phyloP scores from a whole-genome alignment of 2,888 invertebrate species.

The Torymus aiolomorphi region DNA sequence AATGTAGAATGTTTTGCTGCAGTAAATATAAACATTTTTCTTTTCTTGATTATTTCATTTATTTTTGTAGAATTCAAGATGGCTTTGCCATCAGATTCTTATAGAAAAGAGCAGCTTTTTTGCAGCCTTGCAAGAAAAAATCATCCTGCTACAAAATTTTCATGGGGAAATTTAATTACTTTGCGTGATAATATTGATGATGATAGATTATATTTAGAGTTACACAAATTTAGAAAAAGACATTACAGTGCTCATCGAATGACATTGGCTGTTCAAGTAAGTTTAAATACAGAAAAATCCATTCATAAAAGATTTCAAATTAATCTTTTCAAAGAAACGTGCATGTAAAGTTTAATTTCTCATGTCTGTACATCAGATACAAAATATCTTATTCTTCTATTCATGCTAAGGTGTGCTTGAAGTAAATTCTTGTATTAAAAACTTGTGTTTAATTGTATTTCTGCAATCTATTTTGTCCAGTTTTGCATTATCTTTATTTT shows the following conservation, averaged over 20 bases:
- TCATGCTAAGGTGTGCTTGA: too few relatives aligned
- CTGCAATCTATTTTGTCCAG: too few relatives aligned
- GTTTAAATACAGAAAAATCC: neutral
- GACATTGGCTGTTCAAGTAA: constrained; percentile 86
- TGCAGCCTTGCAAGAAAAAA: constrained; percentile 81
- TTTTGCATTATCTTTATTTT: constrained; percentile 9
- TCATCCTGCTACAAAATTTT: constrained; percentile 87
- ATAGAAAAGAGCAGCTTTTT: constrained; percentile 86
- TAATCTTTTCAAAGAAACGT: too few relatives aligned
- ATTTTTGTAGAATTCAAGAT: constrained; percentile 86
- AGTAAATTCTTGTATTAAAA: too few relatives aligned
- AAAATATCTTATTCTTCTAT: too few relatives aligned
- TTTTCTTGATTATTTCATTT: constrained; percentile 10
- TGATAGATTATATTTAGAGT: constrained; percentile 81
- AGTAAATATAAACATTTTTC: constrained; percentile 8
- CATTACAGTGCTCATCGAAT: constrained; percentile 93
- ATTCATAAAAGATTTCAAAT: too few relatives aligned
- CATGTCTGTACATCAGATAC: too few relatives aligned
- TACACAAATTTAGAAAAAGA: constrained; percentile 85
- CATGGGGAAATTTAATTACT: constrained; percentile 90
- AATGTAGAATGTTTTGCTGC: neutral
- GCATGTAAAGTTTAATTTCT: too few relatives aligned
- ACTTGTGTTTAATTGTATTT: too few relatives aligned
- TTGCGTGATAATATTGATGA: constrained; percentile 83
- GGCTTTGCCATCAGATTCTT: constrained; percentile 84